Base-by-base conservation (phyloP, 2,888 invertebrate species). In the Euproctis similis region DNA sequence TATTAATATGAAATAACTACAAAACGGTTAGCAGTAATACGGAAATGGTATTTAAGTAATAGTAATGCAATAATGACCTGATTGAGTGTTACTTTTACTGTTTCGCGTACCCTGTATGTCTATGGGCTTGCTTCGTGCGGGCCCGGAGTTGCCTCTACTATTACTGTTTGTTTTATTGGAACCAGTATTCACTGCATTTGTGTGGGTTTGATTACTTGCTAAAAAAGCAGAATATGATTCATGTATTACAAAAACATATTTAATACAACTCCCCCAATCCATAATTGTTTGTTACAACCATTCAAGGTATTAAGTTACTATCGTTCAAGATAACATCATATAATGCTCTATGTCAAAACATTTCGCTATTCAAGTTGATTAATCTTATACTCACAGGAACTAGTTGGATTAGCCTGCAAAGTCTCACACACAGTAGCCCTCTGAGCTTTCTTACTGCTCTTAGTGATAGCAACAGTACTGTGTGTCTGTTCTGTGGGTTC, bases 371-470 rank as follows among this genome's bases (percentile, higher is more conserved):
- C n/a, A n/a, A n/a, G n/a, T n/a, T n/a, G n/a, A n/a, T n/a, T n/a
- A n/a, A n/a, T n/a, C n/a, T n/a, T n/a, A n/a, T n/a, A n/a, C n/a
- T n/a, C n/a, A n/a, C n/a, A n/a, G n/a, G n/a, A n/a, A n/a, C n/a
- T 65, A 9, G 74, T 55, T 8, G 68, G 72, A 38, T 65, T 74
- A 8, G 78, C 74, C 40, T 78, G 75, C 23, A 78, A 48, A 12
- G 63, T 73, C 44, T 84, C 84, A 38, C 76, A 76, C 3, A 82
- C 77, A 1, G 81, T 74, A 8, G 81, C 69, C 9, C 72, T 62
- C 20, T 66, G 60, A 0, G 43, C 51, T 40, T 74, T 76, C 47
- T 76, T 78, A 26, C 49, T 51, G 19, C 36, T 47, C 38, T 76
- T 78, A 5, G 62, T 49, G 4, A 78, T 71, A 1, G 76, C 64